Percentiles rank a stretch among this genome's conserved stretches.
Evolutionary conservation across 2,113 vertebrate genomes (phyloP).

Genomic region (Salminus brasiliensis): DNA sequence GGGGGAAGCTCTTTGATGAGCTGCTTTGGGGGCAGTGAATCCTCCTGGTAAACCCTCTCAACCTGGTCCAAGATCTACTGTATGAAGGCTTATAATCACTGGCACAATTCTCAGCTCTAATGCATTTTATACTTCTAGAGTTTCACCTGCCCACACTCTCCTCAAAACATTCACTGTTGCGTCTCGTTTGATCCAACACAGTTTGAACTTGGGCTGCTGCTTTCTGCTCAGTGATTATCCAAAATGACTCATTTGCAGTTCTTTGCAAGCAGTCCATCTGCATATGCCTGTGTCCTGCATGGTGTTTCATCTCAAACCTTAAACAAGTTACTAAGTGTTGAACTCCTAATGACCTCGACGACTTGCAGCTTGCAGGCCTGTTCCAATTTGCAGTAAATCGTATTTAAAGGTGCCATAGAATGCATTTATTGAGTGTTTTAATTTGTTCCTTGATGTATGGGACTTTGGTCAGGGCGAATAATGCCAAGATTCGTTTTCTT

Average conservation of each 20-base stretch:
- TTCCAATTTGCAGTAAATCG: conserved; percentile 31
- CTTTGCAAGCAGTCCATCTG: not conserved
- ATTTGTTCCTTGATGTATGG: too few relatives aligned
- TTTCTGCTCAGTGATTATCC: not conserved
- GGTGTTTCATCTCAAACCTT: conserved; percentile 14
- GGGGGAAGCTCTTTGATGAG: not conserved
- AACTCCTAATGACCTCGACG: conserved; percentile 15
- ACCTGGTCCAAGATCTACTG: conserved; percentile 1
- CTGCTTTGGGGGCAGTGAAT: not conserved
- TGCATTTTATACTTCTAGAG: not conserved
- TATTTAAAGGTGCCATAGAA: conserved; percentile 35
- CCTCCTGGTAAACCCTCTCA: conserved; percentile 9
- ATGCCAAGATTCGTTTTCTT: too few relatives aligned
- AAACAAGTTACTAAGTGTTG: conserved; percentile 11
- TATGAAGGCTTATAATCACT: not conserved
- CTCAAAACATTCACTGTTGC: conserved; percentile 11
- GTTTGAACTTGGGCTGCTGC: not conserved
- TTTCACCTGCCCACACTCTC: conserved; percentile 27
- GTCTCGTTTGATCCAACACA: conserved; percentile 7
- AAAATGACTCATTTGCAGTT: not conserved
- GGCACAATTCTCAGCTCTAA: not conserved
- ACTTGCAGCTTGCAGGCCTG: conserved; percentile 17
- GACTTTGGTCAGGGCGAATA: too few relatives aligned
- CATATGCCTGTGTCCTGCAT: not conserved
- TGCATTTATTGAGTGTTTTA: not conserved